phyloP scores from a whole-genome alignment of 64 coral and sea anemone genomes.

The Montipora sp. region DNA sequence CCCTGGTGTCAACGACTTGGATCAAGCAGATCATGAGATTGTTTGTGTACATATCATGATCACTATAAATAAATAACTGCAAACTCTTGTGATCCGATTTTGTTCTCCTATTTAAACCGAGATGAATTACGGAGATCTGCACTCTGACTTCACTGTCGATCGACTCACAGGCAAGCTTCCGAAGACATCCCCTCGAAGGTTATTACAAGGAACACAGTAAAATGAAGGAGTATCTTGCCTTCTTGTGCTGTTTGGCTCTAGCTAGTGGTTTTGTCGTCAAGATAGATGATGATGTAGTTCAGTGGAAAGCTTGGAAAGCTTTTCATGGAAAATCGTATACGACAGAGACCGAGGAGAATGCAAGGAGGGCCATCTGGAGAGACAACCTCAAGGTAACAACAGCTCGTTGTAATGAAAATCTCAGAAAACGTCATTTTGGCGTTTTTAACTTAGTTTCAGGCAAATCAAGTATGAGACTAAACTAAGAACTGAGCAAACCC shows the following conservation, averaged over 20 bases:
- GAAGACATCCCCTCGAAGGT: background rate
- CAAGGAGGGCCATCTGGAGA: constrained; percentile 70
- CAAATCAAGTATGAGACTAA: too few relatives aligned
- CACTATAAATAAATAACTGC: background rate
- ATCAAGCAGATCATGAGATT: background rate
- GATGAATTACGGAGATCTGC: background rate
- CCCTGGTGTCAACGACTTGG: background rate
- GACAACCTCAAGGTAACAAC: constrained; percentile 73
- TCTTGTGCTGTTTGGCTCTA: constrained; percentile 53
- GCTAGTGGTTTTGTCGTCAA: constrained; percentile 32
- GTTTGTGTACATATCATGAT: background rate
- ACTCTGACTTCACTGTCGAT: background rate
- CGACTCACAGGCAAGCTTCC: background rate
- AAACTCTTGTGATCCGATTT: background rate
- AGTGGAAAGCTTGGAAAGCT: constrained; percentile 82
- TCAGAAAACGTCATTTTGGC: background rate
- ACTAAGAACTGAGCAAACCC: too few relatives aligned
- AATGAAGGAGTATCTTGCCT: constrained; percentile 16
- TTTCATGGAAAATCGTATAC: constrained; percentile 65
- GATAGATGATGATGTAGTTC: constrained; percentile 36
- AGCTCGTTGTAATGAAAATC: background rate
- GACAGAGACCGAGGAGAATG: constrained; percentile 52
- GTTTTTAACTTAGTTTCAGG: too few relatives aligned
- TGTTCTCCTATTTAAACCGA: background rate
- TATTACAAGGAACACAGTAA: too few relatives aligned